A percentile compares a stretch with the other conserved stretches of the same genome.
phyloP scores from a whole-genome alignment of 2,888 invertebrate genomes.

The Aporophyla nigra region DNA sequence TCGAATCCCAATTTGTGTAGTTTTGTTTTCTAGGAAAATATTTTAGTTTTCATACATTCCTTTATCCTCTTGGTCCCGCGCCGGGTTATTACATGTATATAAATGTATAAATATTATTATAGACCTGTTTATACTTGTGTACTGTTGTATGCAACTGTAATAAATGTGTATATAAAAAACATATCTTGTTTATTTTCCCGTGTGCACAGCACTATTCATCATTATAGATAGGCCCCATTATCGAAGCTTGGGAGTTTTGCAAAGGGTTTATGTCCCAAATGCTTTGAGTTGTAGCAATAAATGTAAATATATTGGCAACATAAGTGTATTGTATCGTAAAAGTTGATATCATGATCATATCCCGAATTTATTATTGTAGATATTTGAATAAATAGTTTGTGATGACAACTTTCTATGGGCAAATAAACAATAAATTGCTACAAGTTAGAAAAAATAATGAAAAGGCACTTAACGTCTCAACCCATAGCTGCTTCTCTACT shows the following conservation, averaged over 20 bases:
- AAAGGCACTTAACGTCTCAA: not conserved
- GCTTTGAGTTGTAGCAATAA: conserved; percentile 57
- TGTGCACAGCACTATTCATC: conserved; percentile 25
- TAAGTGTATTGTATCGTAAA: conserved; percentile 16
- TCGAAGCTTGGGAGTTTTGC: conserved; percentile 24
- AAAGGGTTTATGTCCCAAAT: conserved; percentile 55
- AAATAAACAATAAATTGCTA: not conserved
- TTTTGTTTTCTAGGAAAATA: conserved; percentile 55
- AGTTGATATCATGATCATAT: conserved; percentile 20
- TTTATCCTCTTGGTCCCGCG: conserved; percentile 76
- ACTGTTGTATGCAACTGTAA: conserved; percentile 87
- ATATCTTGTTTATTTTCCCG: conserved; percentile 57
- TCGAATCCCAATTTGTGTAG: conserved; percentile 42
- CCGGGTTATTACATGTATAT: conserved; percentile 79
- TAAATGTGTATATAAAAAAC: conserved; percentile 88
- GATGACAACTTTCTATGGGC: not conserved
- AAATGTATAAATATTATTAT: conserved; percentile 81
- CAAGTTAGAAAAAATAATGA: not conserved
- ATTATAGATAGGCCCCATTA: conserved; percentile 1
- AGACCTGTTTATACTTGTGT: conserved; percentile 86
- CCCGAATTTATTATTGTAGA: conserved; percentile 21
- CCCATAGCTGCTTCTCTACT: not conserved
- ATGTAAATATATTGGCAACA: conserved; percentile 51
- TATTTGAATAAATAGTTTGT: not conserved
- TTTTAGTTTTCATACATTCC: conserved; percentile 84